phyloP scores from a whole-genome alignment of 2,797 vertebrate genomes.

The Falco columbarius region DNA sequence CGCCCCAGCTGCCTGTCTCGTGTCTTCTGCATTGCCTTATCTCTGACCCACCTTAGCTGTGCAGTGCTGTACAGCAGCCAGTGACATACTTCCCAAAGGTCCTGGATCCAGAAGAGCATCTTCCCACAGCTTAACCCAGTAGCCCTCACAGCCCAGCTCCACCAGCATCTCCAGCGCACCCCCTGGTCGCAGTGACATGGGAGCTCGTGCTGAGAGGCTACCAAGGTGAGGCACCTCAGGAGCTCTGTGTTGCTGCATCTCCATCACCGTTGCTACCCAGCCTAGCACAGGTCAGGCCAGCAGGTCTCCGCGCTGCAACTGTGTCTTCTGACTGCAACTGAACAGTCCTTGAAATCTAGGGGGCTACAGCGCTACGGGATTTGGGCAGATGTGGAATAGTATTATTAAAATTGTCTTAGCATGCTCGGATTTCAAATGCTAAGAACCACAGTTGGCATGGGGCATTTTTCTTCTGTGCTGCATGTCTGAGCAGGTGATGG shows the following conservation, averaged over 20 bases:
- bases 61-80: fast-evolving
- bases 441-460: fast-evolving
- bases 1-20: neutral
- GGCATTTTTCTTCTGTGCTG: neutral
- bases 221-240: neutral
- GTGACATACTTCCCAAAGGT: neutral
- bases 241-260: fast-evolving
- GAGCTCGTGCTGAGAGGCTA: neutral
- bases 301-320: neutral
- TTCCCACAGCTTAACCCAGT: neutral
- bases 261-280: neutral
- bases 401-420: neutral
- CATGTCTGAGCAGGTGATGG: neutral
- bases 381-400: neutral
- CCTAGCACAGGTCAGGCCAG: neutral
- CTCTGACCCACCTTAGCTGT: neutral
- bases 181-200: fast-evolving
- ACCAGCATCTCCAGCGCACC: neutral
- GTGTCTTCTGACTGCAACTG: neutral
- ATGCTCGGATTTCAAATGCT: neutral
- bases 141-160: neutral
- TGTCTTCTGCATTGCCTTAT: neutral
- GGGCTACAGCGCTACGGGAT: neutral
- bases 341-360: neutral
- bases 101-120: neutral